Conservation (phyloP, 2,797 vertebrate species). For the Brotula barbata region DNA sequence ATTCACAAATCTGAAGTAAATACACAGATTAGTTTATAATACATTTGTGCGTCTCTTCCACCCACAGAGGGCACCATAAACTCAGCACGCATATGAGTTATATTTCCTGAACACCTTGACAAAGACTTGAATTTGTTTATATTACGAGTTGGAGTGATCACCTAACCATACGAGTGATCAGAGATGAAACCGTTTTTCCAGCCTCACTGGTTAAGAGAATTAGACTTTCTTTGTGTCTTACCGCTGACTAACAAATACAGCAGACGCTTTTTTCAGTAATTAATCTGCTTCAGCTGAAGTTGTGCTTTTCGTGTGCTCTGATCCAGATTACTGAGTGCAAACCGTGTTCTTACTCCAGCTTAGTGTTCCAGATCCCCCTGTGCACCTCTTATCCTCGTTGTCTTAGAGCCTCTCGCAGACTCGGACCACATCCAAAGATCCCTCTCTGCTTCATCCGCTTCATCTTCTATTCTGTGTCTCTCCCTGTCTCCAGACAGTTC, state of each 20-base stretch:
- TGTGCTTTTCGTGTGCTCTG: slow-evolving; percentile 72
- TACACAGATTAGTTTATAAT: background rate
- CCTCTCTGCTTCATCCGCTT: background rate
- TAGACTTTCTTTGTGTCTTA: slow-evolving; percentile 9
- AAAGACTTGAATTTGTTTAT: background rate
- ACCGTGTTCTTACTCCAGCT: slow-evolving; percentile 24
- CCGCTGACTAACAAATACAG: background rate
- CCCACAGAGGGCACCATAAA: slow-evolving; percentile 66
- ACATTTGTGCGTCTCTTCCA: slow-evolving; percentile 13
- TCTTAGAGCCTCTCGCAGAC: slow-evolving; percentile 17
- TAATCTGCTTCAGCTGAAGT: slow-evolving; percentile 14
- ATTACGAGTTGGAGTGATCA: slow-evolving; percentile 1
- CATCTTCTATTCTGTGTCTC: slow-evolving; percentile 1
- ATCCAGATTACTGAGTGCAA: slow-evolving; percentile 74
- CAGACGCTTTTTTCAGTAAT: background rate
- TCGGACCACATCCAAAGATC: slow-evolving; percentile 13
- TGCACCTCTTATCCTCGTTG: slow-evolving; percentile 15
- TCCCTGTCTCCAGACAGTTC: slow-evolving; percentile 10
- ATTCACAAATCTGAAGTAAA: too few relatives aligned
- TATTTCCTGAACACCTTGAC: background rate
- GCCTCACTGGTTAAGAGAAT: background rate
- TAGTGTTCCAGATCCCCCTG: slow-evolving; percentile 28
- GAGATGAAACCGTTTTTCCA: background rate
- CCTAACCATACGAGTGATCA: background rate
- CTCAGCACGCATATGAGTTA: slow-evolving; percentile 30